Conservation (phyloP, 2,113 vertebrate species). For the Mustela lutreola region DNA sequence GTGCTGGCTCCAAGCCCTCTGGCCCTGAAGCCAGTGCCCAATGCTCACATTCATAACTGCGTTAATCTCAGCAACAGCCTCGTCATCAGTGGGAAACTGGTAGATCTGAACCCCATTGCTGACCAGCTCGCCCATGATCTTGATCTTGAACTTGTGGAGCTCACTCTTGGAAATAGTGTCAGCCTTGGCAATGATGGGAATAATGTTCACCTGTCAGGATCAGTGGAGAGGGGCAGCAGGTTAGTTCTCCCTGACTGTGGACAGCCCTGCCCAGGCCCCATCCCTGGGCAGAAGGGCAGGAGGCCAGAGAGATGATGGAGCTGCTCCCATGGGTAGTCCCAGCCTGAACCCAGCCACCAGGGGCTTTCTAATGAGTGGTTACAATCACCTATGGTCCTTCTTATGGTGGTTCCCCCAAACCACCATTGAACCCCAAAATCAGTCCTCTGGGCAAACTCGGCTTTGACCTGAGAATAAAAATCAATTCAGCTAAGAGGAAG, state of each 20-base stretch:
- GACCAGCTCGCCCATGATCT: constrained; percentile 99
- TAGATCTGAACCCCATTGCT: constrained; percentile 99
- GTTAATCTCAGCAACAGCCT: constrained; percentile 97
- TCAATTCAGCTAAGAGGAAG: background rate
- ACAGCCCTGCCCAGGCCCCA: background rate
- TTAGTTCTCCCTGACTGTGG: background rate
- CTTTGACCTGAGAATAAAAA: background rate
- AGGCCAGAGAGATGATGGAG: background rate
- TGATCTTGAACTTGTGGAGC: constrained; percentile 99
- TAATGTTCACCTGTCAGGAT: constrained; percentile 95
- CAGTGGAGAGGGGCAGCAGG: background rate
- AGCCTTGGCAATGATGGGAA: constrained; percentile 98
- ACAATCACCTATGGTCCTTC: background rate
- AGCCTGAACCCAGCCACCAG: background rate
- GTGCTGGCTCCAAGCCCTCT: background rate
- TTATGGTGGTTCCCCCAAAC: background rate
- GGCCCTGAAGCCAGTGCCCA: background rate
- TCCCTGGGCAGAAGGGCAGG: background rate
- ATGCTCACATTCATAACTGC: constrained; percentile 97
- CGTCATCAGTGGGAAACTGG: constrained; percentile 98
- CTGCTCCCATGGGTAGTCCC: background rate
- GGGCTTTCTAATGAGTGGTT: background rate
- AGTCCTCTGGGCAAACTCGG: background rate
- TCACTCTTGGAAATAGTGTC: constrained; percentile 99
- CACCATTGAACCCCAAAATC: background rate